Evolutionary conservation across 2,888 invertebrate species (phyloP).

Genomic region (Acanthopleura granulata): DNA sequence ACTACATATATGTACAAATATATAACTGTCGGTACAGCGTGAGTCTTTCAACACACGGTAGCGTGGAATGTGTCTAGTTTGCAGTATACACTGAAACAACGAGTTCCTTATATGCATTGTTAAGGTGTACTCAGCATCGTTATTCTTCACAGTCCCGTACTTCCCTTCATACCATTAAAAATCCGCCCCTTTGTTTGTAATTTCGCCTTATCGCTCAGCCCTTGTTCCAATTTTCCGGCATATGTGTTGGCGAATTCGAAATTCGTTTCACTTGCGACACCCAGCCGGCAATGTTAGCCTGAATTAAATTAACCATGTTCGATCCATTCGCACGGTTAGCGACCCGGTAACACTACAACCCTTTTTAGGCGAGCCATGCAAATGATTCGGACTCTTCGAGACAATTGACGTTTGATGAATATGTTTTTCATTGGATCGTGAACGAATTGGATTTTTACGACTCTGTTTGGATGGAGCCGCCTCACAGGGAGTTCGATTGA

Average conservation of each 20-base stretch:
- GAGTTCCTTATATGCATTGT: too few species aligned
- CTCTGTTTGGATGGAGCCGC: not conserved
- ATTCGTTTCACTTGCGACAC: slow-evolving; percentile 10
- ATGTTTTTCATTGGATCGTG: slow-evolving; percentile 18
- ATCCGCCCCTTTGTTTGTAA: too few species aligned
- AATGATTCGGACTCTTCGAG: not conserved
- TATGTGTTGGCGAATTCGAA: not conserved
- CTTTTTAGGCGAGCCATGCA: slow-evolving; percentile 14
- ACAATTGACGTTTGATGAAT: slow-evolving; percentile 17
- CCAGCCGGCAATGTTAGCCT: not conserved
- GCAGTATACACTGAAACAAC: too few species aligned
- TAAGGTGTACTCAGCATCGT: too few species aligned
- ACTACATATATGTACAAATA: too few species aligned
- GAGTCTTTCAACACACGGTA: too few species aligned
- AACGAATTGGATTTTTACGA: slow-evolving; percentile 18
- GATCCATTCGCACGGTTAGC: not conserved
- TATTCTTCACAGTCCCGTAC: too few species aligned
- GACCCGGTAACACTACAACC: slow-evolving; percentile 3
- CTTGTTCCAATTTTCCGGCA: slow-evolving; percentile 7
- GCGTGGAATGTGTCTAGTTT: too few species aligned
- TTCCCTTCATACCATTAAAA: too few species aligned
- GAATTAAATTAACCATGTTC: slow-evolving; percentile 13
- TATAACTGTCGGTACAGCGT: too few species aligned
- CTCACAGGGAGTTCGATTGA: not conserved
- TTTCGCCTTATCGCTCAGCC: not conserved